These are phyloP conservation scores for Urocolius indicus DNA, from an alignment of 2,113 vertebrate species.

Conservation along the genomic window DNA sequence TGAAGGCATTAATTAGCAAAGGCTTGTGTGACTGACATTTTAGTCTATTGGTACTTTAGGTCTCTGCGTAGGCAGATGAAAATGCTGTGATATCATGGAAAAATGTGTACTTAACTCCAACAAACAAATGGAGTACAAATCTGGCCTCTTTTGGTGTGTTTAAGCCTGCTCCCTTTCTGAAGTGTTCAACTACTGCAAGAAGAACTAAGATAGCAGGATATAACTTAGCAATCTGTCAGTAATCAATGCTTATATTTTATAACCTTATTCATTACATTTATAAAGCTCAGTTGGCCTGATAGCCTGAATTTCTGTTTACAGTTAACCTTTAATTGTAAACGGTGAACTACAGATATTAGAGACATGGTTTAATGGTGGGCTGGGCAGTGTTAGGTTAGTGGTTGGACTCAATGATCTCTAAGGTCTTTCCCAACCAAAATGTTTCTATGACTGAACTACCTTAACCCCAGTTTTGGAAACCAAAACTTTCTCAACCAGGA, in stretches of 20 bases:
- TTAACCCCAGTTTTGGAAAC: neutral
- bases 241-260: neutral
- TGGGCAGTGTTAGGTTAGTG: too few relatives aligned
- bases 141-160: neutral
- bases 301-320: neutral
- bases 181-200: neutral
- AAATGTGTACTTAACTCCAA: neutral
- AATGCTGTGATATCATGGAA: neutral
- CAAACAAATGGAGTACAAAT: neutral
- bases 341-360: neutral
- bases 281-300: neutral
- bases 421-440: too few relatives aligned
- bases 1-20: conserved; percentile 37
- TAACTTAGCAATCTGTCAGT: neutral
- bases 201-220: neutral
- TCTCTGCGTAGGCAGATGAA: neutral
- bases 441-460: neutral
- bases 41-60: neutral
- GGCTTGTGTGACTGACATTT: neutral
- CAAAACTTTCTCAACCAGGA: neutral
- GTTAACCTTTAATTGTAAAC: neutral
- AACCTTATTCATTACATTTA: neutral
- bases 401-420: too few relatives aligned
- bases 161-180: neutral
- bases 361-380: too few relatives aligned